These are phyloP conservation scores for Rhynchomys soricoides DNA, from an alignment of 2,113 vertebrate species.

Conservation along the genomic window DNA sequence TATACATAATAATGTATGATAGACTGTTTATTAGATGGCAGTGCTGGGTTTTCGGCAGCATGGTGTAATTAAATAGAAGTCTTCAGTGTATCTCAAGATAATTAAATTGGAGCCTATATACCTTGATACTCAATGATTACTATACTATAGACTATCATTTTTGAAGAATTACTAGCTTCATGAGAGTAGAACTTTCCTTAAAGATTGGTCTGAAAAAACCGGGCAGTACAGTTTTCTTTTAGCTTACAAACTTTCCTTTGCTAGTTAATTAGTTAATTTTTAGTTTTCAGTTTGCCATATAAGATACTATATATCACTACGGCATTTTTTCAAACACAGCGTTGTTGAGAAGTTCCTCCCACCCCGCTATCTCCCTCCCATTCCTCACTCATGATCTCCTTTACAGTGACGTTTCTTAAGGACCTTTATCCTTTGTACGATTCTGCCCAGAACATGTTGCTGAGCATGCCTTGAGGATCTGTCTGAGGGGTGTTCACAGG, in stretches of 20 bases:
- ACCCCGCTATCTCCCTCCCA: no score
- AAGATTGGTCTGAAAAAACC: background rate
- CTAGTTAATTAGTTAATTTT: background rate
- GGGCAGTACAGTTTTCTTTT: background rate
- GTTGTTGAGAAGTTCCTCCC: no score
- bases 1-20: no score
- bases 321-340: background rate
- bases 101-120: background rate
- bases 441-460: background rate
- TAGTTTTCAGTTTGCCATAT: background rate
- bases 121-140: background rate
- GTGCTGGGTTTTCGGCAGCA: slow-evolving; percentile 8
- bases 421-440: background rate
- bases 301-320: background rate
- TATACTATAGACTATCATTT: background rate
- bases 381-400: background rate
- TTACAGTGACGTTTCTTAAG: background rate
- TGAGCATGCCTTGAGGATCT: background rate
- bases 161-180: background rate
- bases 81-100: background rate
- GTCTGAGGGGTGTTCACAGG: background rate
- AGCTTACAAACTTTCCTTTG: background rate
- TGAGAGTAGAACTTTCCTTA: background rate
- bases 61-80: background rate
- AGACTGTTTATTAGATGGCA: background rate